phyloP scores from a whole-genome alignment of 2,113 vertebrate genomes.

The Hippocampus mohnikei region DNA sequence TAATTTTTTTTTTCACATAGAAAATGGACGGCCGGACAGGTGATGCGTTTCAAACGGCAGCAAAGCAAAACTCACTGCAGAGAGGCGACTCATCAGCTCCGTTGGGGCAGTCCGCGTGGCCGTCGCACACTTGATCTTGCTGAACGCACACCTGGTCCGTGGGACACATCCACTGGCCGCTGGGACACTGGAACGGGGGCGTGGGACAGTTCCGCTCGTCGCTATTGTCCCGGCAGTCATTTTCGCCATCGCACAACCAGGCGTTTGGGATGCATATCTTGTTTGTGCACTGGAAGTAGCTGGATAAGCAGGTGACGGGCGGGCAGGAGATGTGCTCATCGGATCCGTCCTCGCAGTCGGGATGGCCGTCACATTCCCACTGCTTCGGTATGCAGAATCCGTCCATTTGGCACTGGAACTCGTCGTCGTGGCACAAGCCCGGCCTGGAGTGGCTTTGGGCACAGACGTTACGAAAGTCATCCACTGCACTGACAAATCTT shows the following conservation, averaged over 20 bases:
- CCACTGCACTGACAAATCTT: not conserved
- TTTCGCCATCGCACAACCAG: constrained; percentile 68
- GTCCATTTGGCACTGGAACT: constrained; percentile 71
- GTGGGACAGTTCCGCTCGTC: constrained; percentile 68
- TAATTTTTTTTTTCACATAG: too few relatives aligned
- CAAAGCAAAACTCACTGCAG: constrained; percentile 60
- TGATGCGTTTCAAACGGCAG: too few relatives aligned
- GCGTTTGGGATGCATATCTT: constrained; percentile 51
- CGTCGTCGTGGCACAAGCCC: constrained; percentile 65
- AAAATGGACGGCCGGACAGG: too few relatives aligned
- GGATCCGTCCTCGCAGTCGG: constrained; percentile 64
- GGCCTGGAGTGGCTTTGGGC: constrained; percentile 56
- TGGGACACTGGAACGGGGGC: constrained; percentile 63
- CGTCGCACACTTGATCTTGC: constrained; percentile 60
- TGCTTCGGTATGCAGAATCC: constrained; percentile 61
- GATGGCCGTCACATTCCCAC: constrained; percentile 67
- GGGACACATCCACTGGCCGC: constrained; percentile 64
- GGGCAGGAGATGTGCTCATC: constrained; percentile 62
- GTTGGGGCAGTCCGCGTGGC: constrained; percentile 63
- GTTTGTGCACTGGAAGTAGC: constrained; percentile 61
- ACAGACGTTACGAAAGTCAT: not conserved
- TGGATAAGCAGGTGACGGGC: constrained; percentile 48
- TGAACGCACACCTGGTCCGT: constrained; percentile 60
- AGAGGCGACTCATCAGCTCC: constrained; percentile 69
- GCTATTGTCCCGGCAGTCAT: constrained; percentile 68